Evolutionary conservation across 2,113 vertebrate genomes (phyloP).

Genomic region (Sebastes schlegelii): DNA sequence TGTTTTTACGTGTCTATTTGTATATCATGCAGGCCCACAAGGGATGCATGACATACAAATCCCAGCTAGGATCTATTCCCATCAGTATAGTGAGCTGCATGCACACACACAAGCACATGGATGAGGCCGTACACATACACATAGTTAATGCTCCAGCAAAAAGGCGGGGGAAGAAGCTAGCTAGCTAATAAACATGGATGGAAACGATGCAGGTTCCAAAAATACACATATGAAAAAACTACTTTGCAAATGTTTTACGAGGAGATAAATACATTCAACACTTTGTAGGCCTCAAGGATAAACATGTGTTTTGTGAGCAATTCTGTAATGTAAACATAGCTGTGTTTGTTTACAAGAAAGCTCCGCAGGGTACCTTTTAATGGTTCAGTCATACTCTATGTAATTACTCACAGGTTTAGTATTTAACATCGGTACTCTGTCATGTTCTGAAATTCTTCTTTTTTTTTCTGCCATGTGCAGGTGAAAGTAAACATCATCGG

Average conservation of each 20-base stretch:
- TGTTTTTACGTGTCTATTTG: background rate
- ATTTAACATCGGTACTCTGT: background rate
- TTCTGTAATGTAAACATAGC: background rate
- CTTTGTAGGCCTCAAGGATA: background rate
- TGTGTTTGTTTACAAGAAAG: slow-evolving; percentile 3
- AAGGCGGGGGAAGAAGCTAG: background rate
- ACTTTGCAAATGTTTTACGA: background rate
- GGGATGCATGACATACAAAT: background rate
- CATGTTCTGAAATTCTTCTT: background rate
- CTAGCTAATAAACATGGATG: background rate
- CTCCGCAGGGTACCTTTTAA: slow-evolving; percentile 3
- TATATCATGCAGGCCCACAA: background rate
- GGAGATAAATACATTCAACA: background rate
- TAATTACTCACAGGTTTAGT: background rate
- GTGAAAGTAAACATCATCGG: slow-evolving; percentile 96
- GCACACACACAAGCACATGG: background rate
- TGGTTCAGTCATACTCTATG: background rate
- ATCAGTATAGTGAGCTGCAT: background rate
- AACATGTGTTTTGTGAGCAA: background rate
- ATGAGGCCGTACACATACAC: background rate
- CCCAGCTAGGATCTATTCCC: background rate
- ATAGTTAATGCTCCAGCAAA: background rate
- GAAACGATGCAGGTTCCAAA: background rate
- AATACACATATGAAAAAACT: background rate
- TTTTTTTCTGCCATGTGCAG: slow-evolving; percentile 77